Conservation (phyloP, 2,888 invertebrate genomes). For the Carcina quercana region DNA sequence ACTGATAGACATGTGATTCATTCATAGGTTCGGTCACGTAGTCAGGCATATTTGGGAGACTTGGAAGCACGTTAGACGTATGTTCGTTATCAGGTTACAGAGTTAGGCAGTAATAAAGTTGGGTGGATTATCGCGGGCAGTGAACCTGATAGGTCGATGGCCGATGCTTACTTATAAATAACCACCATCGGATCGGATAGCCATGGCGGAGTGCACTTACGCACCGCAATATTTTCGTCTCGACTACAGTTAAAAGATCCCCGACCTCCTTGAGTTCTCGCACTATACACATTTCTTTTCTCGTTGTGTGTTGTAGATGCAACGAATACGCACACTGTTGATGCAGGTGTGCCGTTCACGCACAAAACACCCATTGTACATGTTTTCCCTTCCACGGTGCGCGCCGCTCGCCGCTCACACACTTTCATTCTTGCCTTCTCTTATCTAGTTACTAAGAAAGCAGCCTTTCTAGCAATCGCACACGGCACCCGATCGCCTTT, state of each 20-base stretch:
- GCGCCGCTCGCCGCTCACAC: slow-evolving; percentile 46
- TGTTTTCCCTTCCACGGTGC: slow-evolving; percentile 46
- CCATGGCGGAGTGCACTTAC: slow-evolving; percentile 42
- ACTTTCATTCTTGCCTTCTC: slow-evolving; percentile 55
- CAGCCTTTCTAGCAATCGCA: slow-evolving; percentile 42
- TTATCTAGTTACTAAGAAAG: slow-evolving; percentile 61
- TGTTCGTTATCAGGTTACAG: slow-evolving; percentile 39
- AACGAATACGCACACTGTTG: no score
- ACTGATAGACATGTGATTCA: slow-evolving; percentile 17
- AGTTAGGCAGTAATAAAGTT: slow-evolving; percentile 26
- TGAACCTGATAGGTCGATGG: slow-evolving; percentile 39
- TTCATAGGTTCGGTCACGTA: slow-evolving; percentile 4
- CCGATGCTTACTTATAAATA: slow-evolving; percentile 54
- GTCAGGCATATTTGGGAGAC: no score
- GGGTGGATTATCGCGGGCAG: slow-evolving; percentile 44
- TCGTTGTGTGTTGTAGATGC: slow-evolving; percentile 4
- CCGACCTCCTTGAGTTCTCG: no score
- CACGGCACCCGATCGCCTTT: slow-evolving; percentile 46
- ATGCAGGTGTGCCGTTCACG: slow-evolving; percentile 16
- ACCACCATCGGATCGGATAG: slow-evolving; percentile 30
- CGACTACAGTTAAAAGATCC: slow-evolving; percentile 34
- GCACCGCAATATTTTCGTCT: slow-evolving; percentile 25
- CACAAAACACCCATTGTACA: slow-evolving; percentile 25
- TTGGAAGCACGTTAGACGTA: no score
- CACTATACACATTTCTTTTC: no score